Evolutionary conservation across 2,113 vertebrate genomes (phyloP), one percentile per base, ranked within the genome.

Genomic region (Callipepla squamata): DNA sequence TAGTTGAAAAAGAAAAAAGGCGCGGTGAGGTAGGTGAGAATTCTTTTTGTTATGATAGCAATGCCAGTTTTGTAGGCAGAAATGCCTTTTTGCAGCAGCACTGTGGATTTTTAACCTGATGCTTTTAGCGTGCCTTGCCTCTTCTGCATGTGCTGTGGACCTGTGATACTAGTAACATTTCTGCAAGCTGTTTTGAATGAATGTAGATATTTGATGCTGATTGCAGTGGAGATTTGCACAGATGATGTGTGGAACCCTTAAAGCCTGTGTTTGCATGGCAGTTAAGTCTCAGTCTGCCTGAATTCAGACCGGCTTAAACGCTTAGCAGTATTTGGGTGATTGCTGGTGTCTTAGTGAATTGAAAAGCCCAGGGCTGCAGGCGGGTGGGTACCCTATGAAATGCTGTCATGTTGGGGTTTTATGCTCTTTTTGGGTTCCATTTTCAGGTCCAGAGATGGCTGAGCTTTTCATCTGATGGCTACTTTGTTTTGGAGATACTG

Each of bases 291-390:
- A 94, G 92, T 92, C 93, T 90, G 66, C 58, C 17, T 75, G 42
- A 94, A 76, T 84, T 94, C 77, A 93, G 91, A 48, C 85, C 79
- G 88, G 89, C 70, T 95, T 95, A 96, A 96, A 80, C 65, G 80
- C 87, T 95, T 92, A 96, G 79, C 68, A 80, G n/a, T 92, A 94
- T 89, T 88, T 91, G 85, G 55, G 73, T 1, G 48, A 79, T 51
- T 80, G 38, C 67, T 63, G 20, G 47, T 81, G 66, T 80, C 80
- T 92, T 91, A 95, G 85, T 38, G 84, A 76, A 94, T 40, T 82
- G 89, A 88, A 80, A 93, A 93, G 63, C 13, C 85, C 79, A 81
- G 79, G 69, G 70, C 32, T 84, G 84, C 86, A 79, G 84, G 86
- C 75, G 70, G 70, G 81, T 77, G 36, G 66, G 51, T 79, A 21